Evolutionary conservation across 2,888 invertebrate genomes (phyloP).

Genomic region (Willowsia nigromaculata): DNA sequence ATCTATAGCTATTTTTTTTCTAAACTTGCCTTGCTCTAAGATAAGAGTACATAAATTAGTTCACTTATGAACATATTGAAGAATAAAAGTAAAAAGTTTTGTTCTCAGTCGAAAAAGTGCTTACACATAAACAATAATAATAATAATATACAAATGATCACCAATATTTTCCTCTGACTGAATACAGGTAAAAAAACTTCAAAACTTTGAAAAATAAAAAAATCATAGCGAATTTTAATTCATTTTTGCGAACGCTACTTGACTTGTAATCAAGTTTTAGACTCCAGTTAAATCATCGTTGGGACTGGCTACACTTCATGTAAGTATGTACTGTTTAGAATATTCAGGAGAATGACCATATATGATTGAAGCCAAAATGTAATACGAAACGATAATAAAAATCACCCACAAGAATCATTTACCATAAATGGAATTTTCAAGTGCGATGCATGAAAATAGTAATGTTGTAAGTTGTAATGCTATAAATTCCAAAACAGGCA

Average conservation of each 20-base stretch:
- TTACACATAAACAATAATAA: constrained; percentile 54
- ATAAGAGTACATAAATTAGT: constrained; percentile 31
- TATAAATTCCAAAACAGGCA: not conserved
- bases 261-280: not conserved
- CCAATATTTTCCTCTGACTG: constrained; percentile 70
- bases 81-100: constrained; percentile 61
- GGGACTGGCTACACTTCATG: not conserved
- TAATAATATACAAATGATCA: constrained; percentile 59
- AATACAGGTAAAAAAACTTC: constrained; percentile 52
- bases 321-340: not conserved
- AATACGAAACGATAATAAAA: constrained; percentile 8
- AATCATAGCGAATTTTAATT: not conserved
- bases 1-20: not conserved
- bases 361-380: not conserved
- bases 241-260: not conserved
- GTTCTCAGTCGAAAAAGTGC: constrained; percentile 58
- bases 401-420: constrained; percentile 7
- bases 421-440: constrained; percentile 60
- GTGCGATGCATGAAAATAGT: constrained; percentile 19
- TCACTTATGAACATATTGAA: constrained; percentile 19
- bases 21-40: not conserved
- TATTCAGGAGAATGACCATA: not conserved
- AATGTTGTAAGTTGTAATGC: constrained; percentile 20
- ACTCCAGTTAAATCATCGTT: not conserved
- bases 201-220: constrained; percentile 37